Evolutionary conservation across 2,797 vertebrate species (phyloP), one percentile per base, ranked within the genome.

Genomic region (Amblyopsis hoosieri): DNA sequence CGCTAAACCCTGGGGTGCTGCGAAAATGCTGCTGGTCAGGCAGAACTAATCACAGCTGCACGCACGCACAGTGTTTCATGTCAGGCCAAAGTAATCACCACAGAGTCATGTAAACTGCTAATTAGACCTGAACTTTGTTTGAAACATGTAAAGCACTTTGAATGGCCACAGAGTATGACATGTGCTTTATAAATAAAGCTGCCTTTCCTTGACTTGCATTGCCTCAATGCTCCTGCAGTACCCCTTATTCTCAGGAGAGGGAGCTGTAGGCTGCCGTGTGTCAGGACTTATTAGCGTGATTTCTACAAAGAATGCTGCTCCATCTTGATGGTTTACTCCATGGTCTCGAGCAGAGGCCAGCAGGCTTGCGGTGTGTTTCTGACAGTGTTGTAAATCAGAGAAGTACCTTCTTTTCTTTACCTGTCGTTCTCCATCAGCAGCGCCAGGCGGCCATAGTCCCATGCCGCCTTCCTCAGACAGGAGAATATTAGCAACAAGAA

Each of bases 341-440:
- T 14, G 19, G 15, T 69, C 83, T 45, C 60, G 60, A 59, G 54
- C 63, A 6, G 23, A 47, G 33, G 3, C 2, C 19, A 8, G 74
- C 42, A 37, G 1, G 33, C 17, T n/a, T 2, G 29, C 6, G 2
- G 19, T 51, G 33, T 7, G 23, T 55, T 48, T 50, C 55, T 45
- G 55, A 66, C 4, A 12, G 12, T 47, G 56, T 52, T 33, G 46
- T 52, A 23, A 46, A 45, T 54, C 13, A 51, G 2, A 64, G 53
- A 33, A 62, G 59, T 15, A 11, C 8, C 5, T 42, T 2, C 4
- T 58, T 29, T 2, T 42, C 37, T 42, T 62, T 74, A 96, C 95
- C 97, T 99, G 88, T 99, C 97, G 55, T 98, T 98, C 80, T 97
- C 95, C 91, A 98, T 96, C 59, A 99, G 93, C 78, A 99, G 87